These are phyloP conservation scores for Phylloscopus collybita DNA, from an alignment of 2,797 vertebrate species.

Conservation along the genomic window DNA sequence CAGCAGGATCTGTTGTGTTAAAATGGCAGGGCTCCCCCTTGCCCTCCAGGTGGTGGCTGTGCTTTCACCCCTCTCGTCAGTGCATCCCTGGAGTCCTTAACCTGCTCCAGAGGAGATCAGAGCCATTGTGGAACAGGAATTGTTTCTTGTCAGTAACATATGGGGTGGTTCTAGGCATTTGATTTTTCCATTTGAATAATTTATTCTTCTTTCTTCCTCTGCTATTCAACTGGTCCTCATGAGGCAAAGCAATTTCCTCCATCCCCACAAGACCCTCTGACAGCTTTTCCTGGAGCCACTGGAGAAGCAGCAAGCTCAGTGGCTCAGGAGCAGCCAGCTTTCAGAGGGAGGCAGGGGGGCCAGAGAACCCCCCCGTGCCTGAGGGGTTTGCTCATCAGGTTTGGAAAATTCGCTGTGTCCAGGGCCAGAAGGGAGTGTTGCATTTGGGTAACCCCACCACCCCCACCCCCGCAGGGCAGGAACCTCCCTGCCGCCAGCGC, in stretches of 20 bases:
- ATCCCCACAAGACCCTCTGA: neutral
- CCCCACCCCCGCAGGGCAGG: neutral
- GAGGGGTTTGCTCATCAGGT: rapidly evolving
- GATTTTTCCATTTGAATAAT: neutral
- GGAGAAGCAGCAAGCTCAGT: neutral
- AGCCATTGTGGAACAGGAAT: neutral
- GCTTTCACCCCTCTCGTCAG: neutral
- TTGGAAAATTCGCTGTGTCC: neutral
- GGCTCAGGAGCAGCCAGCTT: neutral
- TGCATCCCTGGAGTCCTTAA: neutral
- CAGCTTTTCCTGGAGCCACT: neutral
- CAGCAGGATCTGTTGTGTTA: neutral
- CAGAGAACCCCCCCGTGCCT: rapidly evolving
- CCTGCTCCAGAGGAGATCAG: neutral
- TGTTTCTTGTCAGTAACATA: neutral
- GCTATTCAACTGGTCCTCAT: neutral
- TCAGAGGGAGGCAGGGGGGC: rapidly evolving
- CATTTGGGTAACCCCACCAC: neutral
- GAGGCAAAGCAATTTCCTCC: neutral
- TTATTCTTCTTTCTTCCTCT: neutral
- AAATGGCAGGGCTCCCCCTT: neutral
- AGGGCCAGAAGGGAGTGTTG: neutral
- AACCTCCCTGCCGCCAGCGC: neutral
- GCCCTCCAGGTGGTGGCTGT: neutral
- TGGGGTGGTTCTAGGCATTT: neutral